phyloP scores from a whole-genome alignment of 1,140 invertebrate species.

The Drosophila subpulchrella region DNA sequence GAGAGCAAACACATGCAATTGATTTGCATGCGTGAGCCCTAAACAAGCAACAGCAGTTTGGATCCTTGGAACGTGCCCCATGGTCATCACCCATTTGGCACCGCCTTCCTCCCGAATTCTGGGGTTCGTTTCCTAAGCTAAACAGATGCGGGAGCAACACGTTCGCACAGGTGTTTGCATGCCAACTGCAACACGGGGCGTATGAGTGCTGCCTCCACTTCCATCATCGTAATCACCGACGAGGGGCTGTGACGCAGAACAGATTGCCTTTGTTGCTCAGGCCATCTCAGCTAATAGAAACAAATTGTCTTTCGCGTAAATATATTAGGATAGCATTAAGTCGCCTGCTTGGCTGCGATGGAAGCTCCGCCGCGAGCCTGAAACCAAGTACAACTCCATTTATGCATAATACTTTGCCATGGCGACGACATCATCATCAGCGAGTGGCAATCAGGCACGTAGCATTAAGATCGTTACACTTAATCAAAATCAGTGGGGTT shows the following conservation, averaged over 20 bases:
- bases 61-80: slow-evolving; percentile 35
- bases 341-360: slow-evolving; percentile 8
- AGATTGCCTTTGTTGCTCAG: slow-evolving; percentile 8
- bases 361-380: slow-evolving; percentile 16
- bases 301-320: slow-evolving; percentile 68
- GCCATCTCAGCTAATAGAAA: slow-evolving; percentile 59
- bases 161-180: slow-evolving; percentile 40
- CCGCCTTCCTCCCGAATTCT: slow-evolving; percentile 1
- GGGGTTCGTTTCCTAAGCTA: slow-evolving; percentile 42
- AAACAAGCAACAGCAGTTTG: slow-evolving; percentile 21
- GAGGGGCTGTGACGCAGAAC: slow-evolving; percentile 4
- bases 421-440: slow-evolving; percentile 11
- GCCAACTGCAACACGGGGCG: slow-evolving; percentile 45
- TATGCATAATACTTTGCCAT: slow-evolving; percentile 42
- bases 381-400: slow-evolving; percentile 28
- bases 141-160: slow-evolving; percentile 56
- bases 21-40: slow-evolving; percentile 17
- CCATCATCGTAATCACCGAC: slow-evolving; percentile 7
- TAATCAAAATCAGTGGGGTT: slow-evolving; percentile 58
- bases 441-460: slow-evolving; percentile 44
- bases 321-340: slow-evolving; percentile 61
- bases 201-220: slow-evolving; percentile 47
- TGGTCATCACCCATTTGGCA: background rate
- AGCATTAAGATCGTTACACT: slow-evolving; percentile 52
- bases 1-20: background rate